A percentile compares a stretch with the other conserved stretches of the same genome.
Conservation (phyloP, 2,797 vertebrate genomes). For the Leucoraja ocellata region DNA sequence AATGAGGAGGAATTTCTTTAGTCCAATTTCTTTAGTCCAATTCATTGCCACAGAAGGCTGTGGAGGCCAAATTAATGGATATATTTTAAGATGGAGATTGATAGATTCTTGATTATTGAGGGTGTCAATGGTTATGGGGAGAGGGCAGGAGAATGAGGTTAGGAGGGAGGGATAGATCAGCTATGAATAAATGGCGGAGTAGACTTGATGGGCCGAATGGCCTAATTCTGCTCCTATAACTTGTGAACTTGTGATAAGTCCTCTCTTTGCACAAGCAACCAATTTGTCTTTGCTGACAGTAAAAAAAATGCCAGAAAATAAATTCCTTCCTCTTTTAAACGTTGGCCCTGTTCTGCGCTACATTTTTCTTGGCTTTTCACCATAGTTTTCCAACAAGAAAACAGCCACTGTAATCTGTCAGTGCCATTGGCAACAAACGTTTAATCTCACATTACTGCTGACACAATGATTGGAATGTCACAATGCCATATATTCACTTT, state of each 20-base stretch:
- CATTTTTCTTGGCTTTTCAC: constrained; percentile 26
- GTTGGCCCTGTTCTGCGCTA: constrained; percentile 19
- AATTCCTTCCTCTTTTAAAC: constrained; percentile 32
- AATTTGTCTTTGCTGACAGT: constrained; percentile 21
- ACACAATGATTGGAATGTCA: constrained; percentile 34
- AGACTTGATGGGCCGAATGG: too few relatives aligned
- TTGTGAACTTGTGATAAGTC: background rate
- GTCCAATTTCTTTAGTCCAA: too few relatives aligned
- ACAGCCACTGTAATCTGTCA: constrained; percentile 36
- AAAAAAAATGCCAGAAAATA: constrained; percentile 17
- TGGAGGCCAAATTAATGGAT: too few relatives aligned
- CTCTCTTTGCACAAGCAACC: background rate
- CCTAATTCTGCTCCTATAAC: too few relatives aligned
- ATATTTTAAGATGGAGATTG: too few relatives aligned
- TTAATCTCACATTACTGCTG: constrained; percentile 35
- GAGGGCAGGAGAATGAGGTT: too few relatives aligned
- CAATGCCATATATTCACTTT: constrained; percentile 24
- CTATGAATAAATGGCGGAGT: too few relatives aligned
- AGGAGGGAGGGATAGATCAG: too few relatives aligned
- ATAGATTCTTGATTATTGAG: too few relatives aligned
- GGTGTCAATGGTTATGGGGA: too few relatives aligned
- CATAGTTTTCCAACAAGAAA: constrained; percentile 30
- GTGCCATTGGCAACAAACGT: constrained; percentile 22
- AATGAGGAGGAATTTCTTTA: too few relatives aligned
- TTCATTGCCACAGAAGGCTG: too few relatives aligned